Evolutionary conservation across 1,140 invertebrate species (phyloP).

Genomic region (Aphidius gifuensis): DNA sequence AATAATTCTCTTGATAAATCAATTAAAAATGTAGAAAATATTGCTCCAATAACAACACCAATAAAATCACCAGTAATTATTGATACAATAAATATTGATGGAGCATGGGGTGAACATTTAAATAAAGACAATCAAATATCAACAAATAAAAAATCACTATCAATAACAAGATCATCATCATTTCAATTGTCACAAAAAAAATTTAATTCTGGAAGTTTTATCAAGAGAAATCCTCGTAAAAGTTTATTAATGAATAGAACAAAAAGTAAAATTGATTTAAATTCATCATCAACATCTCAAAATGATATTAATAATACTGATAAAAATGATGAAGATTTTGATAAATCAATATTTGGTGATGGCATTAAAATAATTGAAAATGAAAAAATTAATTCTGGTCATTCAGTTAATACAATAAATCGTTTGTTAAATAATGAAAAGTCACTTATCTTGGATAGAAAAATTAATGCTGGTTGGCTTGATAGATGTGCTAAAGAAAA

Average conservation of each 20-base stretch:
- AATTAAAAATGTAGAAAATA: slow-evolving; percentile 31
- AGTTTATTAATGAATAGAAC: slow-evolving; percentile 51
- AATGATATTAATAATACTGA: slow-evolving; percentile 1
- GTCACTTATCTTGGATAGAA: slow-evolving; percentile 34
- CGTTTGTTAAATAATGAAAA: slow-evolving; percentile 39
- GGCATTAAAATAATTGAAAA: slow-evolving; percentile 37
- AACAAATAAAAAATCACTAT: slow-evolving; percentile 36
- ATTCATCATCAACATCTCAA: background rate
- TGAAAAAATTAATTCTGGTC: slow-evolving; percentile 29
- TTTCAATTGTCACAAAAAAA: slow-evolving; percentile 66
- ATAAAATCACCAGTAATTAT: background rate
- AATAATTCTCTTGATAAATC: background rate
- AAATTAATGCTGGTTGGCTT: slow-evolving; percentile 59
- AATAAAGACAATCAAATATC: slow-evolving; percentile 47
- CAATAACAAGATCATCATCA: slow-evolving; percentile 46
- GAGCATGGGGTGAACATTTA: slow-evolving; percentile 61
- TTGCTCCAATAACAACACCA: slow-evolving; percentile 26
- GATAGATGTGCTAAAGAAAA: slow-evolving; percentile 47
- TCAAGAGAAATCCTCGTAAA: slow-evolving; percentile 74
- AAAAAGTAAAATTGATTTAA: slow-evolving; percentile 30
- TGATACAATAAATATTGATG: slow-evolving; percentile 39
- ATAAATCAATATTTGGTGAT: slow-evolving; percentile 28
- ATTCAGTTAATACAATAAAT: slow-evolving; percentile 46
- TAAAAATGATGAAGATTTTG: slow-evolving; percentile 20
- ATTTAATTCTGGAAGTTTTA: slow-evolving; percentile 66